Conservation (phyloP, 2,797 vertebrate genomes). For the Melanotaenia maccullochi region DNA sequence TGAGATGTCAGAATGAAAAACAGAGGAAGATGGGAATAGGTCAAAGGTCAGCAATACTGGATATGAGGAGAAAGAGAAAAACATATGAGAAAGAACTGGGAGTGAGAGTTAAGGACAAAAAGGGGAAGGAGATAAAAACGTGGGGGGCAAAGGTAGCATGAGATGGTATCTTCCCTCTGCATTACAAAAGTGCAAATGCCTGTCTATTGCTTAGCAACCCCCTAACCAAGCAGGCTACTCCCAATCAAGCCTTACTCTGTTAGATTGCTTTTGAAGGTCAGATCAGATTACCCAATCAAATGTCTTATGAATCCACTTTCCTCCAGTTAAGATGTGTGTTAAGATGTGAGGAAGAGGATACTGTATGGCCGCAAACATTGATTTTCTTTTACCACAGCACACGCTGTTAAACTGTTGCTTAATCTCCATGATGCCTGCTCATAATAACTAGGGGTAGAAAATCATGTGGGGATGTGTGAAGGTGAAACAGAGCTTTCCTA, state of each 20-base stretch:
- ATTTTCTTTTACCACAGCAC: conserved; percentile 16
- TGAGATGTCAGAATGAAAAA: conserved; percentile 40
- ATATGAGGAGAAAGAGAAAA: conserved; percentile 32
- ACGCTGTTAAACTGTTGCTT: conserved; percentile 16
- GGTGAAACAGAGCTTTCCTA: not conserved
- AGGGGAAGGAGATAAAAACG: conserved; percentile 32
- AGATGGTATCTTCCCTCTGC: conserved; percentile 36
- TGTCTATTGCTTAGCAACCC: conserved; percentile 56
- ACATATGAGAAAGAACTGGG: conserved; percentile 2
- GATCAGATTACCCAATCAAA: conserved; percentile 55
- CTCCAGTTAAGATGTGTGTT: conserved; percentile 56
- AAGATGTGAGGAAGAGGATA: conserved; percentile 51
- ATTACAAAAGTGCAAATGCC: conserved; percentile 71
- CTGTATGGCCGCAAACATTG: conserved; percentile 35
- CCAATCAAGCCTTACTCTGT: conserved; percentile 36
- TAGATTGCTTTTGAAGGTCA: conserved; percentile 49
- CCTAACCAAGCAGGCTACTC: conserved; percentile 43
- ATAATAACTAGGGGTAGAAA: conserved; percentile 8
- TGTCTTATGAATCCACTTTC: conserved; percentile 54
- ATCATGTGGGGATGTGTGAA: not conserved
- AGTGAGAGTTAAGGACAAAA: conserved; percentile 10
- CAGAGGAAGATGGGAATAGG: conserved; percentile 10
- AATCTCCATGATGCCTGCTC: conserved; percentile 8
- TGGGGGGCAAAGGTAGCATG: conserved; percentile 28
- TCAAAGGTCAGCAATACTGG: conserved; percentile 33